Evolutionary conservation across 1,140 invertebrate genomes (phyloP), one percentile per base, ranked within the genome.

Genomic region (Venturia canescens): DNA sequence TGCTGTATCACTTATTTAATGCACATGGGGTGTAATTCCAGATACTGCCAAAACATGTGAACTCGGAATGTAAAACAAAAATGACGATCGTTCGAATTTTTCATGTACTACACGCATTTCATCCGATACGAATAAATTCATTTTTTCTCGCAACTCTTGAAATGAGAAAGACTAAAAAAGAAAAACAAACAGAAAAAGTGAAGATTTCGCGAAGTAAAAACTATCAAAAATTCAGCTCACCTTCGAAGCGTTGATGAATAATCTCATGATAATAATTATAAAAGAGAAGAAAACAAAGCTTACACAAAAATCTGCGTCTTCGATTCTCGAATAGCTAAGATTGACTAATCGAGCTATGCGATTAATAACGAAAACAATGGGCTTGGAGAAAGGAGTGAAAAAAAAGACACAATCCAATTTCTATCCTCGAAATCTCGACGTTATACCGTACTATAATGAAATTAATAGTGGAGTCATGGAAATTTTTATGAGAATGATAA

Each of bases 401-500:
- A 21, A 38, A 72, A 23, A n/a, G 4, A n/a, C 67, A 9, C 27
- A 18, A 29, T 38, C 31, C 16, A 57, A 57, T 57, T 70, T 70
- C 67, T 70, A 34, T 70, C 27, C 67, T 70, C 67, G 31, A 70
- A 34, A 70, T 34, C 31, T 38, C 31, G 31, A 38, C 27, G 31
- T 70, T 44, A 44, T 44, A 44, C 11, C 38, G 38, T 70, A 70
- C 31, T 44, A 70, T 70, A 5, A 38, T 70, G 18, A 44, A 44
- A 21, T 31, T 70, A 70, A 16, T 70, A 67, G 21, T 70, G 18
- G 27, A 29, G 31, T 29, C 31, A 31, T 70, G 38, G 27, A n/a
- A 23, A 70, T 70, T 38, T 34, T 70, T 70, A 70, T 38, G 38
- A n/a, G n/a, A 26, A 72, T 44, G 31, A 72, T 44, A 44, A 72